phyloP scores from a whole-genome alignment of 1,140 invertebrate species.

The Brachionus asplanchnoidis region DNA sequence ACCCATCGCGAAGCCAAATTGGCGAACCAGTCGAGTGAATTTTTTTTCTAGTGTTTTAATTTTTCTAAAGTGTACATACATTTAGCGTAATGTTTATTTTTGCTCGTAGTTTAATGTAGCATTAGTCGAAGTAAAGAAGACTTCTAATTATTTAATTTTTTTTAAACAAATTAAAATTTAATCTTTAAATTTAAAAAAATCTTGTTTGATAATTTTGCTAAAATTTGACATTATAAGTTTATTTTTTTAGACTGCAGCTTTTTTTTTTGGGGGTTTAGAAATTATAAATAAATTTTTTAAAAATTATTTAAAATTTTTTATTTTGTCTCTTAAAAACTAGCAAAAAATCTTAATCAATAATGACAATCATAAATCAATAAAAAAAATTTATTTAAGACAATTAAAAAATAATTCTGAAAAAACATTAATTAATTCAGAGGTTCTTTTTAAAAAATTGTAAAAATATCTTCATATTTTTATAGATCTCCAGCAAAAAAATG shows the following conservation, averaged over 20 bases:
- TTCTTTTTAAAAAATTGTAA: no score
- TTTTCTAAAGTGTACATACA: background rate
- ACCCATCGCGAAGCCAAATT: background rate
- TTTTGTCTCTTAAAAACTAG: no score
- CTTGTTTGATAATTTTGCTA: background rate
- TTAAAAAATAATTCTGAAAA: no score
- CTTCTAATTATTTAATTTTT: background rate
- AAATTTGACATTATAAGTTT: background rate
- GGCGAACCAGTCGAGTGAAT: background rate
- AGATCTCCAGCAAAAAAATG: no score
- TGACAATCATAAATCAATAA: no score
- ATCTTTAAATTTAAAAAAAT: background rate
- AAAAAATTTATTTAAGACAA: no score
- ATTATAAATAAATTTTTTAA: background rate
- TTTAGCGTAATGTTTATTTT: background rate
- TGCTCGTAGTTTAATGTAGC: background rate
- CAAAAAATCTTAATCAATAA: no score
- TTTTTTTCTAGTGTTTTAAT: background rate
- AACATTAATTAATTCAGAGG: no score
- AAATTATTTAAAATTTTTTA: background rate
- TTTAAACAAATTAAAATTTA: background rate
- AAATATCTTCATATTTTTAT: no score
- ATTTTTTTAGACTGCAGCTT: background rate
- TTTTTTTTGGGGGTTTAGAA: background rate
- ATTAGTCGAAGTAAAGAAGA: background rate